Base-by-base conservation (phyloP, 2,888 invertebrate species). In the Melanostoma mellinum region DNA sequence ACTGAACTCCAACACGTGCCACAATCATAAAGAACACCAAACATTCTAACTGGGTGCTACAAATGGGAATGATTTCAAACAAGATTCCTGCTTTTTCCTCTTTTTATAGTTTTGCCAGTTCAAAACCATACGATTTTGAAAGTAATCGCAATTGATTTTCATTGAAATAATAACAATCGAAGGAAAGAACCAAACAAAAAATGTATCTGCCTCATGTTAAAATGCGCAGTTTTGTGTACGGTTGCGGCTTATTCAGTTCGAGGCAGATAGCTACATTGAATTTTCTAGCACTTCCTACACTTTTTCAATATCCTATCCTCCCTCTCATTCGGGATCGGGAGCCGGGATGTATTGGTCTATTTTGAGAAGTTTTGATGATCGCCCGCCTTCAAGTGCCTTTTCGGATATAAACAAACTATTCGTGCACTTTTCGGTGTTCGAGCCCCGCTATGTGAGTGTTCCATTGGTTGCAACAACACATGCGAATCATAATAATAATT, bases 1-100 rank as follows among this genome's bases (percentile, higher is more conserved):
- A 75, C 69, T 79, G 79, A 84, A 79, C 84, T 75, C 67, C 40
- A 75, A 71, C 79, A 84, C 84, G 84, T 84, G 84, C 84, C 72
- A 67, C 67, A 76, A 44, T 35, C 36, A 73, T 60, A 50, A 35
- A 56, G 36, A 56, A 10, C 10, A 36, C 58, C 40, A 40, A 20
- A 58, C 58, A 78, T 9, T 68, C 46, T 61, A 53, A 69, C 48
- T 56, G 40, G 46, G 33, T 63, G 69, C 44, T 56, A 48, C 6
- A 38, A 63, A 50, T 42, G 10, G 20, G n/a, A 20, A 20, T 20
- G 46, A 30, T 65, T 67, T 48, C 36, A 48, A 67, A 60, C 53
- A 60, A 67, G 4, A 56, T 35, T 42, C 10, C 56, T 58, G 20
- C 35, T 10, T 5, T 52, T 36, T 36, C 52, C 1, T 1, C 1